These are phyloP conservation scores for Tenthredo livida DNA, from an alignment of 2,888 invertebrate genomes.

Conservation along the genomic window DNA sequence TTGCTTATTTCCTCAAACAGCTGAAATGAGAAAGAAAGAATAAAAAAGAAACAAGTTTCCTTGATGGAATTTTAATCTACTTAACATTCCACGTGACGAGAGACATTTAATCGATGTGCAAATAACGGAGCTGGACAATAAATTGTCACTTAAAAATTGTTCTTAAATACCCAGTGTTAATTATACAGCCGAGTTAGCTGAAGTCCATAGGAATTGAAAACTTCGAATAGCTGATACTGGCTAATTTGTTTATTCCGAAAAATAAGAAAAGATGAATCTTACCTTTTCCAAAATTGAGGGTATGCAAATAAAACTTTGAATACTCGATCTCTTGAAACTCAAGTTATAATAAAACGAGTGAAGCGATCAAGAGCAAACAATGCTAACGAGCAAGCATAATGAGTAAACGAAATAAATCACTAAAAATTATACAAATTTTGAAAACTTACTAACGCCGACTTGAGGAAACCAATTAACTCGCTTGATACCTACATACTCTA, in stretches of 20 bases:
- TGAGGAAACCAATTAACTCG: conserved; percentile 24
- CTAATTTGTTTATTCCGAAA: background rate
- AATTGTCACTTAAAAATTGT: background rate
- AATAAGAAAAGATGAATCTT: conserved; percentile 10
- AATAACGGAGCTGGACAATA: background rate
- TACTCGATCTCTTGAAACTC: background rate
- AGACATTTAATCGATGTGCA: background rate
- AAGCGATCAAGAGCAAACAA: background rate
- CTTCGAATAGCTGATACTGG: background rate
- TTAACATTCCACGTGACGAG: conserved; percentile 3
- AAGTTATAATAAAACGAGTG: conserved; percentile 1
- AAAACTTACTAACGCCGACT: background rate
- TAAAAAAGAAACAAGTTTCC: background rate
- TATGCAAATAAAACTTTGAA: conserved; percentile 24
- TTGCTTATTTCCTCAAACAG: conserved; percentile 7
- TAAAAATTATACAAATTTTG: background rate
- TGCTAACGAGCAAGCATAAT: background rate
- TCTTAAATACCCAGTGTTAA: background rate
- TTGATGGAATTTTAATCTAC: conserved; percentile 8
- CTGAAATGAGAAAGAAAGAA: conserved; percentile 4
- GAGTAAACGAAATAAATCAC: background rate
- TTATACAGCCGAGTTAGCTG: background rate
- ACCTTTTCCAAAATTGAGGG: background rate
- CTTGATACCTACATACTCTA: background rate
- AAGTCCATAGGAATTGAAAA: background rate